Percentiles rank a stretch among this genome's conserved stretches.
Conservation (phyloP, 1,140 invertebrate species). For the Dendroctonus ponderosae region DNA sequence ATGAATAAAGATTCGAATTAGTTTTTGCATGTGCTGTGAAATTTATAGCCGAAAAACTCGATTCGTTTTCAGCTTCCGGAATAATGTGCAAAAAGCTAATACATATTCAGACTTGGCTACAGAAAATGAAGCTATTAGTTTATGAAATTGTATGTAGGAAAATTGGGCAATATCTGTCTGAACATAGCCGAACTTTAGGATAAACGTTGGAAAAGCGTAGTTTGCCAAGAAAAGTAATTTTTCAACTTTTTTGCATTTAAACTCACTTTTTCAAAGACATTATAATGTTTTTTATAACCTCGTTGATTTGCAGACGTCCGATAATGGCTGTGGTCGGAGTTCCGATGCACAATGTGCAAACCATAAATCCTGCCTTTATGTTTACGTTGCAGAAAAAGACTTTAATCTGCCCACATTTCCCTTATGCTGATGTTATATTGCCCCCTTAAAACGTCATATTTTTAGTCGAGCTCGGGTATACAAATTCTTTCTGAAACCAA, state of each 20-base stretch:
- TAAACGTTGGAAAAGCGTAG: no score
- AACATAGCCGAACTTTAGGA: no score
- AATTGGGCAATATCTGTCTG: no score
- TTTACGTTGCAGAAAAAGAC: slow-evolving; percentile 30
- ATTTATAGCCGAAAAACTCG: neutral
- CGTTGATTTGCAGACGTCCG: slow-evolving; percentile 6
- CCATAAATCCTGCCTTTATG: slow-evolving; percentile 30
- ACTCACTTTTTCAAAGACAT: no score
- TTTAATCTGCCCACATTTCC: slow-evolving; percentile 29
- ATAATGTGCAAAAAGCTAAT: no score
- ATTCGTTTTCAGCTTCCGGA: no score
- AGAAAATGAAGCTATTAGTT: no score
- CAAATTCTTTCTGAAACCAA: slow-evolving; percentile 24
- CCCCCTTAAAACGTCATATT: slow-evolving; percentile 28
- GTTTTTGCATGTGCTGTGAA: slow-evolving; percentile 4
- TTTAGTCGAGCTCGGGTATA: slow-evolving; percentile 20
- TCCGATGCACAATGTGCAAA: slow-evolving; percentile 17
- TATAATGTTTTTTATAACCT: neutral
- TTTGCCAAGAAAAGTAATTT: no score
- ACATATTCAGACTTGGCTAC: no score
- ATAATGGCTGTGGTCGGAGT: slow-evolving; percentile 12
- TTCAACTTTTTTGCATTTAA: no score
- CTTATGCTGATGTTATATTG: slow-evolving; percentile 28
- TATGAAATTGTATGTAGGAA: no score
- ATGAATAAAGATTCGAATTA: slow-evolving; percentile 25